Conservation (phyloP, 2,797 vertebrate genomes). For the Melanotaenia pygmaea region DNA sequence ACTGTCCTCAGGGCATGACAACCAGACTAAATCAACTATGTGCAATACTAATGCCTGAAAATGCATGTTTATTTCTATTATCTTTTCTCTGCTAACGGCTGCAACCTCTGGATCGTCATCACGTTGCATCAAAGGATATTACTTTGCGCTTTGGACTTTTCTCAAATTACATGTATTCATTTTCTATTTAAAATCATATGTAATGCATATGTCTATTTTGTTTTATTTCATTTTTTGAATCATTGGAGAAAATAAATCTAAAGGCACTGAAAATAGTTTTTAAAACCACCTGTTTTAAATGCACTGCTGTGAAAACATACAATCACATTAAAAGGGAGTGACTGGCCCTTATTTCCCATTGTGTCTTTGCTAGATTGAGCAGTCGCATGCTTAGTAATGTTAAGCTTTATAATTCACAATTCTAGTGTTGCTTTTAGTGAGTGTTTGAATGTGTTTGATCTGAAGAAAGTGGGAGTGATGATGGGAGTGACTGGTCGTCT, state of each 20-base stretch:
- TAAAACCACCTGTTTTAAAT: not conserved
- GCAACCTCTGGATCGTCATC: constrained; percentile 68
- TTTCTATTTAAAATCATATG: constrained; percentile 37
- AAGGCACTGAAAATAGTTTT: not conserved
- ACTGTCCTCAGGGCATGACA: constrained; percentile 63
- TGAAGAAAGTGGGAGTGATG: no score
- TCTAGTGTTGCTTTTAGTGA: no score
- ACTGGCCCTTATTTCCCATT: no score
- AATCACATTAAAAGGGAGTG: not conserved
- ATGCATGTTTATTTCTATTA: constrained; percentile 73
- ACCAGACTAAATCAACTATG: constrained; percentile 69
- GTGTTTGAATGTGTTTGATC: no score
- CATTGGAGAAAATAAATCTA: not conserved
- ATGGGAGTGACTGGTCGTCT: not conserved
- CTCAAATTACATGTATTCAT: not conserved
- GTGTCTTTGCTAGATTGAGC: no score
- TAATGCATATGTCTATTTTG: not conserved
- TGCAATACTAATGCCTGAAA: constrained; percentile 79
- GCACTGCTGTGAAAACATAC: not conserved
- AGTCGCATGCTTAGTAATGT: no score
- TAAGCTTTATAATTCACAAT: no score
- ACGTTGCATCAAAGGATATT: no score
- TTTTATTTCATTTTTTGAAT: constrained; percentile 17
- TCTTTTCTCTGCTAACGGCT: constrained; percentile 59
- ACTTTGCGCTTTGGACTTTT: no score